A percentile compares a stretch with the other conserved stretches of the same genome.
Evolutionary conservation across 2,113 vertebrate species (phyloP).

Genomic region (Rhea americana): DNA sequence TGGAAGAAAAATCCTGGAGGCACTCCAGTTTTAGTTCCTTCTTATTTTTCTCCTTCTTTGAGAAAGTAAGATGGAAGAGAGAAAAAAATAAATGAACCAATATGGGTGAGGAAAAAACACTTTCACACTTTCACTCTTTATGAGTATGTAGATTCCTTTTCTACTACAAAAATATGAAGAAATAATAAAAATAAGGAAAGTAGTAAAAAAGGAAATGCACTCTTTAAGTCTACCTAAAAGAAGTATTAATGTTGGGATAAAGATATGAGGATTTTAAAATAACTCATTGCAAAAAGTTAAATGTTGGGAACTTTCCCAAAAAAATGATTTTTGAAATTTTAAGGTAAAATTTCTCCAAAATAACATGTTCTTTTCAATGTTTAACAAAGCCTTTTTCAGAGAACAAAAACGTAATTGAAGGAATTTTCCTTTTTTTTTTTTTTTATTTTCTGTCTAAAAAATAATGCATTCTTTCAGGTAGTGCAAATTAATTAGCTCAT

Average conservation of each 20-base stretch:
- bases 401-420: not conserved
- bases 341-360: not conserved
- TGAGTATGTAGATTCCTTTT: not conserved
- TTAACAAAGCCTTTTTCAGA: not conserved
- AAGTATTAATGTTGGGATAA: not conserved
- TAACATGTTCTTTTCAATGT: rapidly evolving
- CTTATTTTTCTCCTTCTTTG: not conserved
- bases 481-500: not conserved
- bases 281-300: not conserved
- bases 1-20: not conserved
- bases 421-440: not conserved
- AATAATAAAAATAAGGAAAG: not conserved
- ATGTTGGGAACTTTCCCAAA: rapidly evolving
- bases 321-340: not conserved
- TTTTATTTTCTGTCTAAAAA: not conserved
- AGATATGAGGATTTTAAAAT: not conserved
- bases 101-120: not conserved
- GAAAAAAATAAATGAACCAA: not conserved
- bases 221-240: not conserved
- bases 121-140: not conserved
- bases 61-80: not conserved
- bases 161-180: not conserved
- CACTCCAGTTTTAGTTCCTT: not conserved
- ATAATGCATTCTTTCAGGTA: not conserved
- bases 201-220: not conserved